Conservation (phyloP, 1,140 invertebrate species). For the Thalassaphorura encarpata region DNA sequence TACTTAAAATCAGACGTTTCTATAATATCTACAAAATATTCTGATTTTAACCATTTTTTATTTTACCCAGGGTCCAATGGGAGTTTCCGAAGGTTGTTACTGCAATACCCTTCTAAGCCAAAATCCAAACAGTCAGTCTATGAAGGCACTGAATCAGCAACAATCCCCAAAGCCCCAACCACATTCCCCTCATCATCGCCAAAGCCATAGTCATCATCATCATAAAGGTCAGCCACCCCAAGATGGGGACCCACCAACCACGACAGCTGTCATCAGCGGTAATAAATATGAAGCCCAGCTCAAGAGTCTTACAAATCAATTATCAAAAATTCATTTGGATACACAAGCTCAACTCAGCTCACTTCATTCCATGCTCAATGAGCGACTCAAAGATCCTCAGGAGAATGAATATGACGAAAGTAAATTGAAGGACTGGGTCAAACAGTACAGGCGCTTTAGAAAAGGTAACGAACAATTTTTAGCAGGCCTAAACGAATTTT, state of each 20-base stretch:
- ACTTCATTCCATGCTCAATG: slow-evolving; percentile 29
- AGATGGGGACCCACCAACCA: background rate
- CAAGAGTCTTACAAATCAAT: slow-evolving; percentile 22
- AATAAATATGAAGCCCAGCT: slow-evolving; percentile 26
- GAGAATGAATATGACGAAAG: slow-evolving; percentile 15
- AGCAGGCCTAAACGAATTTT: background rate
- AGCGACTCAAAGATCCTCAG: slow-evolving; percentile 15
- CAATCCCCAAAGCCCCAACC: too few species aligned
- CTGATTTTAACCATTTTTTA: slow-evolving; percentile 2
- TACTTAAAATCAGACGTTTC: slow-evolving; percentile 33
- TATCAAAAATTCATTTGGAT: slow-evolving; percentile 30
- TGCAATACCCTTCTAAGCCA: slow-evolving; percentile 18
- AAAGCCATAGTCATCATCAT: background rate
- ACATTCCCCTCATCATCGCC: background rate
- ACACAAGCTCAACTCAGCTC: slow-evolving; percentile 29
- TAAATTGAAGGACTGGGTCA: slow-evolving; percentile 28
- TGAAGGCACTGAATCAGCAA: background rate
- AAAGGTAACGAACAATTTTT: slow-evolving; percentile 17
- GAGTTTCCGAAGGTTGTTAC: slow-evolving; percentile 28
- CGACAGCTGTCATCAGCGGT: background rate
- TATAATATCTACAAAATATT: too few species aligned
- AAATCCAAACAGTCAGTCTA: slow-evolving; percentile 5
- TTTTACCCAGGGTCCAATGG: slow-evolving; percentile 22
- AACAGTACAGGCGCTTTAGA: slow-evolving; percentile 25
- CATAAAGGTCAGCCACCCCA: background rate